These are phyloP conservation scores for Gymnocypris eckloni DNA, from an alignment of 2,797 vertebrate genomes.

Conservation along the genomic window DNA sequence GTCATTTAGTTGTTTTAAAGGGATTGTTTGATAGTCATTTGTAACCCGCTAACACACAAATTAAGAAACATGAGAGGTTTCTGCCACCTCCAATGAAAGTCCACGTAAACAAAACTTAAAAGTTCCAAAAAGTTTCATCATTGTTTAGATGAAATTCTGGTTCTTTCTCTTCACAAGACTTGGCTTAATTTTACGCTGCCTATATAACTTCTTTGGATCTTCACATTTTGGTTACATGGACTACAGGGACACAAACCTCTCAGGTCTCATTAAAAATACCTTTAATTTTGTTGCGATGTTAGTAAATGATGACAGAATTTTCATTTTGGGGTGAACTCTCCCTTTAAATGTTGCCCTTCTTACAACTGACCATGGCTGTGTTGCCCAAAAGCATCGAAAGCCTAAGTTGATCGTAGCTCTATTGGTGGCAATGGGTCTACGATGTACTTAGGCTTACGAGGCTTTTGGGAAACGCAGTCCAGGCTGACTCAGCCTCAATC, in stretches of 20 bases:
- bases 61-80: background rate
- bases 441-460: too few relatives aligned
- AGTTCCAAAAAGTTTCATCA: background rate
- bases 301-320: background rate
- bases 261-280: background rate
- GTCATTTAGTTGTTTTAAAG: background rate
- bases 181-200: background rate
- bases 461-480: too few relatives aligned
- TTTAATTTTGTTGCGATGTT: background rate
- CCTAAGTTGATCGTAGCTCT: too few relatives aligned
- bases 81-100: background rate
- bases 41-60: background rate
- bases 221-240: background rate
- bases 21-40: background rate
- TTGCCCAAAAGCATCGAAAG: too few relatives aligned
- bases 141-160: too few relatives aligned
- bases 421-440: too few relatives aligned
- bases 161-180: background rate
- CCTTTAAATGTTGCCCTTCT: background rate
- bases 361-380: background rate
- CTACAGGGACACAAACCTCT: background rate
- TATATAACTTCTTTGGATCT: background rate
- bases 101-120: background rate
- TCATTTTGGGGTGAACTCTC: background rate
- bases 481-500: background rate